Evolutionary conservation across 2,888 invertebrate genomes (phyloP), one percentile per base, ranked within the genome.

Genomic region (Xylota segnis): DNA sequence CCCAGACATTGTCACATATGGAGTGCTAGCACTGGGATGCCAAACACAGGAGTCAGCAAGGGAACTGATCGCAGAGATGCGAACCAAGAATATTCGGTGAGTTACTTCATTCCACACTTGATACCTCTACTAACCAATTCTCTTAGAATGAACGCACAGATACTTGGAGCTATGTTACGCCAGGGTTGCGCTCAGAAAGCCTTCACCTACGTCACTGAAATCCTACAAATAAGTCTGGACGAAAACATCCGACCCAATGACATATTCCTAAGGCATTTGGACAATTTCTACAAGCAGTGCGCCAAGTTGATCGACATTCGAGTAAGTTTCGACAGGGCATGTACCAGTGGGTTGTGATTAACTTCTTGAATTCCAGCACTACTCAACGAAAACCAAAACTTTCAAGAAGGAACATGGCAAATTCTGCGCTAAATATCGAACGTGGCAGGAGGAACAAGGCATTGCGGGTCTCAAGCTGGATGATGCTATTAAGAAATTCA

Each of bases 1-100:
- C 87, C 95, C 96, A 0, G 95, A 98, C 91, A 94, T 97, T 88
- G 94, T 96, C 88, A 98, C 98, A 0, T 98, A 96, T 93, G 98
- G 98, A 50, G 95, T 96, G 1, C 91, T 98, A 79, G 96, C 98
- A 0, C 92, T 98, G 89, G 95, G 96, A 10, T 98, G 98, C 91
- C 93, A 92, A 79, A 95, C 93, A 5, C 93, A 94, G 88, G 93
- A 94, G 34, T 94, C 95, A 88, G 96, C 96, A 4, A 91, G 93
- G 61, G 93, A 94, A 88, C 93, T 98, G 7, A 90, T 98, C 0
- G 90, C 93, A 40, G 94, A 96, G 90, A 96, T 98, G 95, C 93
- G 94, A 72, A 93, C 93, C 58, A 93, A 94, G 82, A 94, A 94
- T 77, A 94, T 95, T 66, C 94, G 94, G 96, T 96, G 90, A 88